Evolutionary conservation across 2,888 invertebrate genomes (phyloP).

Genomic region (Tenthredo amoena): DNA sequence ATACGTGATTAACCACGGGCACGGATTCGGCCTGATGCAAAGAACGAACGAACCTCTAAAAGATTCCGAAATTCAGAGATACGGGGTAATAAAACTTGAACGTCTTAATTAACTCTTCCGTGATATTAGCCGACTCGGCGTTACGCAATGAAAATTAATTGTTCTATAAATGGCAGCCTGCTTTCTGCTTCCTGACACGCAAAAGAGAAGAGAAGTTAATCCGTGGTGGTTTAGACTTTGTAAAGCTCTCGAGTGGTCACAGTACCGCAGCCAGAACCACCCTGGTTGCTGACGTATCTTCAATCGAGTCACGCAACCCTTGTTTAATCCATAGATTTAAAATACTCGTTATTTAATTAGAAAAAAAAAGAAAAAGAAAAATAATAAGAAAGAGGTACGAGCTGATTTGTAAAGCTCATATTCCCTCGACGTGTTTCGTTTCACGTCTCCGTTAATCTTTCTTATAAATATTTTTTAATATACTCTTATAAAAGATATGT

Average conservation of each 20-base stretch:
- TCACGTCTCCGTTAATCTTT: not conserved
- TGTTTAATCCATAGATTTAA: not conserved
- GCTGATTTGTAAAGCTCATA: not conserved
- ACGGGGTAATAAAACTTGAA: slow-evolving; percentile 2
- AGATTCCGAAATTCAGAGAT: not conserved
- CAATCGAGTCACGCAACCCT: slow-evolving; percentile 7
- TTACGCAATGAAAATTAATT: slow-evolving; percentile 47
- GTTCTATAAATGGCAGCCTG: slow-evolving; percentile 17
- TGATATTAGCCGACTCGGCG: not conserved
- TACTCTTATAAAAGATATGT: not conserved
- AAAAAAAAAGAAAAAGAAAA: not conserved
- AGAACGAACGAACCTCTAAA: not conserved
- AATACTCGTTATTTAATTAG: not conserved
- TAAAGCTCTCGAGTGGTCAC: not conserved
- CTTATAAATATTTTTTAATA: slow-evolving; percentile 1
- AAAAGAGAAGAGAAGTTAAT: not conserved
- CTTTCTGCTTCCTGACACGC: slow-evolving; percentile 1
- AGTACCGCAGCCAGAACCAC: too few species aligned
- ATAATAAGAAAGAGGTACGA: not conserved
- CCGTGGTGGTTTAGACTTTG: not conserved
- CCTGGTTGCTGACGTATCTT: not conserved
- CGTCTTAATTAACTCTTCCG: slow-evolving; percentile 45
- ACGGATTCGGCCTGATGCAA: not conserved
- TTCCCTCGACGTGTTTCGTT: not conserved
- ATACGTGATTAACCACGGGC: not conserved